Percentiles rank a stretch among this genome's conserved stretches.
These are phyloP conservation scores for Candoia aspera DNA, from an alignment of 2,113 vertebrate genomes.

Conservation along the genomic window DNA sequence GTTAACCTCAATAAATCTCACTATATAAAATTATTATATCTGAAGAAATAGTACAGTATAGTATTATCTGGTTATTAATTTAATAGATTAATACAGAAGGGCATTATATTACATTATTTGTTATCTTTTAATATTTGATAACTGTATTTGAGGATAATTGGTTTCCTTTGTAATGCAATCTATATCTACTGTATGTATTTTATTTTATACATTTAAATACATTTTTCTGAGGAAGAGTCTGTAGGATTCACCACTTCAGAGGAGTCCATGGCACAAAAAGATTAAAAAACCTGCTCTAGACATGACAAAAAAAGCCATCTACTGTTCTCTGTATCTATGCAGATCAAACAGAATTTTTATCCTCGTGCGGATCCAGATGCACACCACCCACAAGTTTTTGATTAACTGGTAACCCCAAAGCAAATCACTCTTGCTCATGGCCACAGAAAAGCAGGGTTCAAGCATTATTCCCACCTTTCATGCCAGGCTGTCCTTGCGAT, in stretches of 20 bases:
- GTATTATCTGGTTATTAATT: background rate
- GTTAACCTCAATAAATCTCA: background rate
- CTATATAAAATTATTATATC: too few species aligned
- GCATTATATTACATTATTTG: background rate
- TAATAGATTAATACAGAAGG: background rate
- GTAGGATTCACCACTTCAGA: background rate
- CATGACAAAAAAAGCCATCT: background rate
- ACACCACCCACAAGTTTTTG: background rate
- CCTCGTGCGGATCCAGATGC: background rate
- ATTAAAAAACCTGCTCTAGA: background rate
- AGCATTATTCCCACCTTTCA: background rate
- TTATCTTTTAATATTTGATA: background rate
- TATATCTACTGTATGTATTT: too few species aligned
- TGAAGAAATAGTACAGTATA: background rate
- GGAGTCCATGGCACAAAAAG: background rate
- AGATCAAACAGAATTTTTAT: background rate
- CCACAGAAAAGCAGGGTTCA: background rate
- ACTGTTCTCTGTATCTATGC: background rate
- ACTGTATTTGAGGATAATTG: background rate
- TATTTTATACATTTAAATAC: background rate
- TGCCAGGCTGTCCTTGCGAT: background rate
- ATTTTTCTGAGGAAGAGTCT: background rate
- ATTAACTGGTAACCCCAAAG: background rate
- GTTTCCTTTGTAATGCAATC: background rate
- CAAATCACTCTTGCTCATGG: background rate